Base-by-base conservation (phyloP, 2,113 vertebrate genomes). In the Epinephelus fuscoguttatus region DNA sequence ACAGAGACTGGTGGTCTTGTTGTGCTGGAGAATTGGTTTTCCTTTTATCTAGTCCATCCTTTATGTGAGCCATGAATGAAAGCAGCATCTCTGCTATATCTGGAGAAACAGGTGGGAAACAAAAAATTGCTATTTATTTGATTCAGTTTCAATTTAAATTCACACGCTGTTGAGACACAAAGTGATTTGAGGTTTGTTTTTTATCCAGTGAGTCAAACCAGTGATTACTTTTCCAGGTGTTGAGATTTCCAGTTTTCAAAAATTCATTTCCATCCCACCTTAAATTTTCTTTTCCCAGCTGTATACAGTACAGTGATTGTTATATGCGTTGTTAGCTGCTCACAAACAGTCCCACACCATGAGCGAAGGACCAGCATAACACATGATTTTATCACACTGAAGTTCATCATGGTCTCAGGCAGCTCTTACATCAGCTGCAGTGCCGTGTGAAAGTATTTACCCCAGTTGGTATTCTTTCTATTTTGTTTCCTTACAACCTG, bases 221-320 rank as follows among this genome's bases (percentile, higher is more conserved):
- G 63, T 59, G 19, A 69, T 68, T 4, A 21, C 57, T 62, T 70
- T 42, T 23, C 56, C 66, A 40, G 27, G 21, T 70, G 55, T 25
- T 70, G 3, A 40, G 50, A 61, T 70, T 18, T 60, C 25, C 27
- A 70, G 53, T 45, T 49, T 60, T 14, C 4, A 30, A n/a, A 55
- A n/a, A 56, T 23, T 1, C 1, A 67, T 56, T 21, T 76, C 11
- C 5, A 4, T 56, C 42, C 18, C 6, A 6, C 12, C 18, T 50
- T 42, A 15, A 45, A 30, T 30, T 30, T n/a, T n/a, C 19, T 61
- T 52, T 76, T 25, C 17, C 45, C 13, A 23, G n/a, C n/a, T 64
- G 33, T 45, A 25, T 17, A 40, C 14, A 64, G 30, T 42, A 42
- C 4, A 50, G 42, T 49, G 27, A 52, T 7, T 76, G 49, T 42